Percentiles rank a stretch among this genome's conserved stretches.
phyloP scores from a whole-genome alignment of 1,140 invertebrate genomes.

The Zophobas morio region DNA sequence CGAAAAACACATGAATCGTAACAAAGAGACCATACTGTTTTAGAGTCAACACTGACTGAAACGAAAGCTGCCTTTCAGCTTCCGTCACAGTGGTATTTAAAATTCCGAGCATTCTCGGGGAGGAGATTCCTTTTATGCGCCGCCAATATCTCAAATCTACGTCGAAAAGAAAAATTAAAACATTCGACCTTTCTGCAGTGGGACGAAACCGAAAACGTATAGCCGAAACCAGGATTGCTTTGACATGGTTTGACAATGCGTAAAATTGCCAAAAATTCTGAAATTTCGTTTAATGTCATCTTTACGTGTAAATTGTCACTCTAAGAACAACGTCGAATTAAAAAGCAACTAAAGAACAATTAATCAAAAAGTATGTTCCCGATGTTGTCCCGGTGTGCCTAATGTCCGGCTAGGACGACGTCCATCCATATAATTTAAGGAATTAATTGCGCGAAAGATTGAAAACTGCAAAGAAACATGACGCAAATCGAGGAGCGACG shows the following conservation, averaged over 20 bases:
- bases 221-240: too few species aligned
- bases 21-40: constrained; percentile 33
- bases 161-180: constrained; percentile 39
- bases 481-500: background rate
- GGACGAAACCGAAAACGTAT: background rate
- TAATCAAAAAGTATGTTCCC: too few species aligned
- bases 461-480: background rate
- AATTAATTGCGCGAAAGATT: constrained; percentile 19
- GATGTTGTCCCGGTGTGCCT: too few species aligned
- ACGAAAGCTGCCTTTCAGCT: constrained; percentile 31
- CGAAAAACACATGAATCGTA: constrained; percentile 18
- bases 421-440: constrained; percentile 4
- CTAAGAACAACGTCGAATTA: too few species aligned
- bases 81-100: constrained; percentile 29
- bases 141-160: constrained; percentile 29
- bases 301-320: too few species aligned
- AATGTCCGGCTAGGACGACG: too few species aligned
- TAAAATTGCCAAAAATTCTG: too few species aligned
- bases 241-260: too few species aligned
- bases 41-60: constrained; percentile 31
- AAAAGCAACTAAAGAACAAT: too few species aligned
- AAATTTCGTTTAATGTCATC: too few species aligned
- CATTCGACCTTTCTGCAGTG: constrained; percentile 9
- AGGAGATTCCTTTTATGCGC: constrained; percentile 31
- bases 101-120: constrained; percentile 29